Evolutionary conservation across 2,888 invertebrate genomes (phyloP).

Genomic region (Caenorhabditis virilis): DNA sequence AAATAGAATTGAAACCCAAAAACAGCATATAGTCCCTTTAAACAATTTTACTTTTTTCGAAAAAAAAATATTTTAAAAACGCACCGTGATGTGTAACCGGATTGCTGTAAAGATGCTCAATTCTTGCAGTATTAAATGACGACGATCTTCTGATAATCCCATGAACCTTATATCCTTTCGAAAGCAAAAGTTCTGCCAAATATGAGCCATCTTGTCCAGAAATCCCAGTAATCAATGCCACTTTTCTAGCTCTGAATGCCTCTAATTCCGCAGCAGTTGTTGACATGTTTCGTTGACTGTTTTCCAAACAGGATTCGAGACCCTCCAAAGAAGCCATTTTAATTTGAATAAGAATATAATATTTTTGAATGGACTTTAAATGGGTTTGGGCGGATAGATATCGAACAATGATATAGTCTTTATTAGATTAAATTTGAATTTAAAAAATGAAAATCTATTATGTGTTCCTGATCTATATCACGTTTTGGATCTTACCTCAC

Average conservation of each 20-base stretch:
- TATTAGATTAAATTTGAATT: no score
- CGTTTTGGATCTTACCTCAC: no score
- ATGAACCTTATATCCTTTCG: conserved; percentile 88
- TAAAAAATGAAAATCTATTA: no score
- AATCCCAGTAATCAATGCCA: conserved; percentile 93
- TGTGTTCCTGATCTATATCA: no score
- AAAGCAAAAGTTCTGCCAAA: conserved; percentile 87
- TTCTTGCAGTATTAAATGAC: conserved; percentile 89
- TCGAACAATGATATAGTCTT: no score
- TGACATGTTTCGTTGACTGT: conserved; percentile 45
- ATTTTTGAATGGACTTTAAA: no score
- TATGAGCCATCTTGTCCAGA: conserved; percentile 99
- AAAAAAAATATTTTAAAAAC: neutral
- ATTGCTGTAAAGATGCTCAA: conserved; percentile 92
- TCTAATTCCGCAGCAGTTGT: conserved; percentile 51
- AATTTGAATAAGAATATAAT: no score
- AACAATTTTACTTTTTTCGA: neutral
- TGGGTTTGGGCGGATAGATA: no score
- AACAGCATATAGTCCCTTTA: neutral
- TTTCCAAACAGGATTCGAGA: conserved; percentile 53
- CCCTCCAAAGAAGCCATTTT: conserved; percentile 47
- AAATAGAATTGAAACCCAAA: no score
- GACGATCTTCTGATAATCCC: conserved; percentile 84
- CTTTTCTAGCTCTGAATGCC: conserved; percentile 69
- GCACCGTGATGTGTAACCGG: conserved; percentile 80